Conservation (phyloP, 2,113 vertebrate genomes). For the Donacobius atricapilla region DNA sequence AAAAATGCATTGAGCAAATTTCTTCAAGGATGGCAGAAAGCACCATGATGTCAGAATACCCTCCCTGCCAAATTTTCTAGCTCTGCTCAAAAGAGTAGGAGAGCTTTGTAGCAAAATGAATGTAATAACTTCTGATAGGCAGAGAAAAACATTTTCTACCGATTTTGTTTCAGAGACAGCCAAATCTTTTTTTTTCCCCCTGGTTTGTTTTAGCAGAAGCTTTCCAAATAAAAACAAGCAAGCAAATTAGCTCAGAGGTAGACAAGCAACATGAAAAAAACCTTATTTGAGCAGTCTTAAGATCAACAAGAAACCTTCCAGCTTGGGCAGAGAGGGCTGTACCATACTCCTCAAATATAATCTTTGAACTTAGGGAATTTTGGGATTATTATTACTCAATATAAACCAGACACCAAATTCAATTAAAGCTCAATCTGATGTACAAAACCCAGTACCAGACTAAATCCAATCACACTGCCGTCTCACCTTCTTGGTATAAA, state of each 20-base stretch:
- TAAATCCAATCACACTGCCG: background rate
- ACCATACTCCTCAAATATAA: background rate
- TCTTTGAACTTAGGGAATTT: background rate
- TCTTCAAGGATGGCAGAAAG: background rate
- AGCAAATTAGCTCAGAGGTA: background rate
- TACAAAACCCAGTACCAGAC: background rate
- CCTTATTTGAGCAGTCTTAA: background rate
- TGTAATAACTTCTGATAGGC: conserved; percentile 8
- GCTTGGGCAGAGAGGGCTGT: background rate
- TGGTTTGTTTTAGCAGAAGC: background rate
- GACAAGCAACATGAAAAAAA: background rate
- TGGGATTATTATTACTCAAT: background rate
- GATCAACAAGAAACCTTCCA: background rate
- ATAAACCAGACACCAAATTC: background rate
- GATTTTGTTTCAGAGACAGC: conserved; percentile 1
- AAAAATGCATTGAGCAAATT: background rate
- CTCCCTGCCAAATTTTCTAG: background rate
- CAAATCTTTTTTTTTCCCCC: background rate
- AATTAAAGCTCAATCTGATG: background rate
- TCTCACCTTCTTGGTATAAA: background rate
- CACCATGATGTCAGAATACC: background rate
- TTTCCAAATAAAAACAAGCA: conserved; percentile 23
- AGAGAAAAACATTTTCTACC: conserved; percentile 11
- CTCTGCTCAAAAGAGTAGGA: background rate
- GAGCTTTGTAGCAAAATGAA: background rate